A percentile compares a stretch with the other conserved stretches of the same genome.
Evolutionary conservation across 2,888 invertebrate species (phyloP).

Genomic region (Orchesellides sinensis): DNA sequence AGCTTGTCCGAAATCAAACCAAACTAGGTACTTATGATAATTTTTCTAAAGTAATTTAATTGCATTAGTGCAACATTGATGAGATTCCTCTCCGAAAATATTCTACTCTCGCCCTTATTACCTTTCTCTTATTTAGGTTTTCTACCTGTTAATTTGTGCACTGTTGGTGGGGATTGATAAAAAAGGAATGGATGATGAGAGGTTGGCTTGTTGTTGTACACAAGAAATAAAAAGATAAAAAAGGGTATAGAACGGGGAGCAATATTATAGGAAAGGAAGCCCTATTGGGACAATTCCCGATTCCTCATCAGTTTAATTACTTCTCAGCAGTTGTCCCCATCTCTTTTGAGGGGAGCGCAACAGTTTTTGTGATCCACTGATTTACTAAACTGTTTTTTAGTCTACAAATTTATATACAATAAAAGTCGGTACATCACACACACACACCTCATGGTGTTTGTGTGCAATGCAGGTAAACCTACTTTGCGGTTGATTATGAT

Average conservation of each 20-base stretch:
- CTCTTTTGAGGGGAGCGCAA: constrained; percentile 38
- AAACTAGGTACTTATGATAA: constrained; percentile 16
- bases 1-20: constrained; percentile 1
- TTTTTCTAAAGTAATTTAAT: too few species aligned
- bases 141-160: constrained; percentile 48
- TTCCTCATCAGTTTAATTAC: constrained; percentile 75
- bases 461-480: constrained; percentile 2
- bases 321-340: constrained; percentile 74
- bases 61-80: too few species aligned
- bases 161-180: constrained; percentile 42
- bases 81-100: too few species aligned
- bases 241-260: neutral
- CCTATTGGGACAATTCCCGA: constrained; percentile 69
- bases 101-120: constrained; percentile 6
- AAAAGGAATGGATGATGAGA: constrained; percentile 36
- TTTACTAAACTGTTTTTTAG: constrained; percentile 23
- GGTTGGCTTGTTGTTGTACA: too few species aligned
- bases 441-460: neutral
- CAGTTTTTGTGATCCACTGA: constrained; percentile 41
- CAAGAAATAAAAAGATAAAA: constrained; percentile 45
- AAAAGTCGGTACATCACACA: too few species aligned
- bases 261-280: neutral
- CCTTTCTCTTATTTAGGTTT: constrained; percentile 18
- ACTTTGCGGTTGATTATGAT: neutral
- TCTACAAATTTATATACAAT: neutral